A percentile compares a stretch with the other conserved stretches of the same genome.
These are phyloP conservation scores for Zaprionus lineosus DNA, from an alignment of 2,888 invertebrate species.

Conservation along the genomic window DNA sequence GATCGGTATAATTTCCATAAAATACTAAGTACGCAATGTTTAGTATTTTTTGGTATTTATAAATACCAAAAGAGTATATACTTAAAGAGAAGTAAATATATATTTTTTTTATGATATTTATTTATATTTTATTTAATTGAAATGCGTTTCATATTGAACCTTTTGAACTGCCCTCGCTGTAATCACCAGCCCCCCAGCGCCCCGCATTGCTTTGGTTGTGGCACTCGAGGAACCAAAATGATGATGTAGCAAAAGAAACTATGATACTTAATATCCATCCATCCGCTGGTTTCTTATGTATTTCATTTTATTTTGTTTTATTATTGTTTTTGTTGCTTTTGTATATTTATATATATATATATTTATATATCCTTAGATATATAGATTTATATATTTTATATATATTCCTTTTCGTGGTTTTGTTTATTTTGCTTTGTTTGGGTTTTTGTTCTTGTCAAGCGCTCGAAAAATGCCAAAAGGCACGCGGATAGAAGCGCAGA, in stretches of 20 bases:
- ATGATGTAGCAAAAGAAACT: slow-evolving; percentile 76
- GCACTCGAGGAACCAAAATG: slow-evolving; percentile 55
- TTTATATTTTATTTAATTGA: too few species aligned
- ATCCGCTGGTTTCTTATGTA: slow-evolving; percentile 52
- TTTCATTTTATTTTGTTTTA: slow-evolving; percentile 30
- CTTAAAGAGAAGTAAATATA: too few species aligned
- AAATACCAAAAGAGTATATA: too few species aligned
- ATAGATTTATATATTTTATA: neutral
- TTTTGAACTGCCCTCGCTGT: slow-evolving; percentile 38
- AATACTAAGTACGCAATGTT: too few species aligned
- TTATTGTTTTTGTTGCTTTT: slow-evolving; percentile 1
- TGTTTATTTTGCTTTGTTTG: slow-evolving; percentile 5
- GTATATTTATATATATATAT: neutral
- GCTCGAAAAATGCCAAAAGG: slow-evolving; percentile 59
- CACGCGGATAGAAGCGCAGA: slow-evolving; percentile 46
- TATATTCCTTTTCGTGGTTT: neutral
- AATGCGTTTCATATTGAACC: neutral
- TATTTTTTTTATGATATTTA: too few species aligned
- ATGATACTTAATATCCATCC: slow-evolving; percentile 72
- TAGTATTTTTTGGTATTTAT: too few species aligned
- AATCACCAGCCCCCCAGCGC: slow-evolving; percentile 47
- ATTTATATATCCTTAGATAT: neutral
- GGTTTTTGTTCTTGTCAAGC: slow-evolving; percentile 21
- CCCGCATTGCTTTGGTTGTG: slow-evolving; percentile 38
- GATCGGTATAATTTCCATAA: too few species aligned